Evolutionary conservation across 2,797 vertebrate genomes (phyloP).

Genomic region (Urosaurus nigricauda): DNA sequence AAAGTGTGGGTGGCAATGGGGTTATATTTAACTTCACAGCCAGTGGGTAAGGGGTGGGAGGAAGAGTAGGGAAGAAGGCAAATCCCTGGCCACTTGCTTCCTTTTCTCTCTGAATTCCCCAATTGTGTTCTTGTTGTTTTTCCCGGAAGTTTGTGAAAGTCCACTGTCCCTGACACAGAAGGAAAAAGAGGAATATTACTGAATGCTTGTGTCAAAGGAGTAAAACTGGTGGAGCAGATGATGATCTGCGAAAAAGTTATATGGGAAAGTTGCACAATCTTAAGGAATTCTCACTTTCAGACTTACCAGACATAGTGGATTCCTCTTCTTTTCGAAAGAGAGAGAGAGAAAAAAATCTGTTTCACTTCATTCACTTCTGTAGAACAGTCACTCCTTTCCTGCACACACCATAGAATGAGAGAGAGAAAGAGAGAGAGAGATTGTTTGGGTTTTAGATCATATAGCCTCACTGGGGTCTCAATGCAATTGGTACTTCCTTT

Average conservation of each 20-base stretch:
- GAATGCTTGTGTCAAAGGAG: neutral
- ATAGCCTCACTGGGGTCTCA: neutral
- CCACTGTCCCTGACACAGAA: neutral
- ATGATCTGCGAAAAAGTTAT: neutral
- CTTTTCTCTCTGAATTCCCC: constrained; percentile 3
- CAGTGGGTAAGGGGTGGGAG: neutral
- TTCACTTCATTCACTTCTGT: neutral
- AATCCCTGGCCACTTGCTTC: neutral
- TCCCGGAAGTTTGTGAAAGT: neutral
- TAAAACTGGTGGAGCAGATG: neutral
- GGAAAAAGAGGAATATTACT: neutral
- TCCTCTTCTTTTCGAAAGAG: neutral
- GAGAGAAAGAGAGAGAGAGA: no score
- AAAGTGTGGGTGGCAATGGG: constrained; percentile 10
- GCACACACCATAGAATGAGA: no score
- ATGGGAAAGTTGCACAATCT: neutral
- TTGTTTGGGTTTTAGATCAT: neutral
- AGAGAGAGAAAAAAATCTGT: neutral
- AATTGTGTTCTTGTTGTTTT: constrained; percentile 6
- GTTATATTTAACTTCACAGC: constrained; percentile 21
- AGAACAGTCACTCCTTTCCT: neutral
- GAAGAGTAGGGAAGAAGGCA: constrained; percentile 19
- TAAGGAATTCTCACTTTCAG: neutral
- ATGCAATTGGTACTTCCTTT: neutral
- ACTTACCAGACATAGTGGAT: neutral